These are phyloP conservation scores for Gopherus evgoodei DNA, from an alignment of 2,113 vertebrate species.

Conservation along the genomic window DNA sequence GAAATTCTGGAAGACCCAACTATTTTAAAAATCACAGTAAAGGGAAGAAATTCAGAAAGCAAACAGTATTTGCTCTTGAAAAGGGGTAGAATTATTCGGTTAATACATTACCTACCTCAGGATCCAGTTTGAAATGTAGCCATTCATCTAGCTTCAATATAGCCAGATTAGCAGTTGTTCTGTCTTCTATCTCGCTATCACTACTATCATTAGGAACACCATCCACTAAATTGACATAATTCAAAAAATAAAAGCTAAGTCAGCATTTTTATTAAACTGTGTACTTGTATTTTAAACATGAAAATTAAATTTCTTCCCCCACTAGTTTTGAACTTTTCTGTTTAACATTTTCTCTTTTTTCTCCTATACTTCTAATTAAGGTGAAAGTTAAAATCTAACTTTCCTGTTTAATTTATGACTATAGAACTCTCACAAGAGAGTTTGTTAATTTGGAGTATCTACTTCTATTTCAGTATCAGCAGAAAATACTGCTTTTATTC, in stretches of 20 bases:
- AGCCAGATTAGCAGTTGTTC: constrained; percentile 73
- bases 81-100: background rate
- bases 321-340: background rate
- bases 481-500: background rate
- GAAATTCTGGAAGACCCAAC: background rate
- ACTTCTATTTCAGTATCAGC: background rate
- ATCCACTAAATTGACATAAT: constrained; percentile 64
- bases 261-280: background rate
- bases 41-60: background rate
- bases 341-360: background rate
- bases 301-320: background rate
- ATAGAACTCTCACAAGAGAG: background rate
- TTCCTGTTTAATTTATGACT: background rate
- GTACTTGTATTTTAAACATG: background rate
- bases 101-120: constrained; percentile 79
- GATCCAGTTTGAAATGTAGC: constrained; percentile 88
- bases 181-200: constrained; percentile 90
- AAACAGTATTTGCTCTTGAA: background rate
- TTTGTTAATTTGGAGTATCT: background rate
- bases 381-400: background rate
- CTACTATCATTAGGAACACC: constrained; percentile 81
- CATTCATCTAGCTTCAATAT: constrained; percentile 91
- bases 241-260: background rate
- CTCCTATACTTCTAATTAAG: background rate
- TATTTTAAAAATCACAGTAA: background rate